A percentile compares a stretch with the other conserved stretches of the same genome.
These are phyloP conservation scores for Brachylomia viminalis DNA, from an alignment of 2,888 invertebrate species.

Conservation along the genomic window DNA sequence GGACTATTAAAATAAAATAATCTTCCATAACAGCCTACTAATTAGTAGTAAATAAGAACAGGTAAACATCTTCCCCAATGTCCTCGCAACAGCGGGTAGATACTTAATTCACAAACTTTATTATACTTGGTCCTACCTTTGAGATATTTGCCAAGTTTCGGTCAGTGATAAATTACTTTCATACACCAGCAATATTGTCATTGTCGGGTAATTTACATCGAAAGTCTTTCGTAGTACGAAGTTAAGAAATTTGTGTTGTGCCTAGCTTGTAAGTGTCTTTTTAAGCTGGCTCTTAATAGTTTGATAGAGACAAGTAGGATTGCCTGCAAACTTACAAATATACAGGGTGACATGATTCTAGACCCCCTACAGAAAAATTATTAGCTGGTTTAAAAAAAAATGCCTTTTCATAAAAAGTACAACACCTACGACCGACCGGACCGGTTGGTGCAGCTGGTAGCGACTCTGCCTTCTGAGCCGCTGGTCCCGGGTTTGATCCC, in stretches of 20 bases:
- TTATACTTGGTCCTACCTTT: conserved; percentile 56
- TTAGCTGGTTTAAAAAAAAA: too few relatives aligned
- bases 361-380: too few relatives aligned
- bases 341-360: too few relatives aligned
- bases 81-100: conserved; percentile 38
- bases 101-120: conserved; percentile 71
- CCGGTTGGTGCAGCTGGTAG: too few relatives aligned
- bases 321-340: background rate
- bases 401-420: too few relatives aligned
- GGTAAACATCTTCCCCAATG: conserved; percentile 37
- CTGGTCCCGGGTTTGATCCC: too few relatives aligned
- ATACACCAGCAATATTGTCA: conserved; percentile 58
- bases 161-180: conserved; percentile 66
- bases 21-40: background rate
- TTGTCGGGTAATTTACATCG: conserved; percentile 61
- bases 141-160: conserved; percentile 60
- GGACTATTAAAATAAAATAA: background rate
- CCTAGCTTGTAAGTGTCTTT: background rate
- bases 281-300: background rate
- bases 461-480: too few relatives aligned
- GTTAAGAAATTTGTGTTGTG: conserved; percentile 44
- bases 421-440: too few relatives aligned
- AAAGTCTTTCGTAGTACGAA: conserved; percentile 33
- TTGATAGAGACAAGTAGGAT: conserved; percentile 1
- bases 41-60: conserved; percentile 12